Base-by-base conservation (phyloP, 2,888 invertebrate genomes). In the Anagyrus pseudococci region DNA sequence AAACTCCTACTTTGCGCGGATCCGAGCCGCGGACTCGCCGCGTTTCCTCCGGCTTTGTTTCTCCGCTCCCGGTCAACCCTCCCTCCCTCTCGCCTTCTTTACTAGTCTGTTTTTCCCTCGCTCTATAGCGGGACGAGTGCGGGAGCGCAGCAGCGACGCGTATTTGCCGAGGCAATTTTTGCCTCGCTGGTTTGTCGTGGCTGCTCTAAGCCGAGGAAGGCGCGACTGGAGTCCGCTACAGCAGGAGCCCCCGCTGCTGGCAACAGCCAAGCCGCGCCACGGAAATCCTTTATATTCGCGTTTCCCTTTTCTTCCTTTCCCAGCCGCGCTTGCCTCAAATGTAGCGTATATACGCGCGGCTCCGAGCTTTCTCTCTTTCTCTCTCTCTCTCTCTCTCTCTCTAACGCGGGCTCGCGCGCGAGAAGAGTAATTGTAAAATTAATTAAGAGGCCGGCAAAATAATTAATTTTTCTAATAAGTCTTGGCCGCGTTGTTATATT, bases 391-490 rank as follows among this genome's bases (percentile, higher is more conserved):
- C n/a, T n/a, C n/a, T n/a, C n/a, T n/a, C 40, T 4, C 40, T n/a
- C 40, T 13, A 4, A 19, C 13, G 1, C 10, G 2, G 33, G 10
- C 7, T 15, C 23, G 25, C 26, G 62, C 59, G 61, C 20, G 49
- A 8, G 63, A 62, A 68, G 68, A 68, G 73, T 75, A 79, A 79
- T 78, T 78, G 77, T 75, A 77, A 78, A 80, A 79, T 79, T 80
- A 79, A 80, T 79, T 79, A 79, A 78, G 77, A 78, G 79, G 74
- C 77, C 72, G 75, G 74, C 72, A 73, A 78, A 78, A 79, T 80
- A 80, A 80, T 80, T 79, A 80, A 80, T 80, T 80, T 80, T 80
- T 80, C 80, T 78, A 78, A 80, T 80, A 80, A 80, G 77, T 80
- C 76, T 77, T 75, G 58, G n/a, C 52, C 67, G 69, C 69, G 70